phyloP scores from a whole-genome alignment of 2,888 invertebrate genomes.

The Spilosoma lubricipeda region DNA sequence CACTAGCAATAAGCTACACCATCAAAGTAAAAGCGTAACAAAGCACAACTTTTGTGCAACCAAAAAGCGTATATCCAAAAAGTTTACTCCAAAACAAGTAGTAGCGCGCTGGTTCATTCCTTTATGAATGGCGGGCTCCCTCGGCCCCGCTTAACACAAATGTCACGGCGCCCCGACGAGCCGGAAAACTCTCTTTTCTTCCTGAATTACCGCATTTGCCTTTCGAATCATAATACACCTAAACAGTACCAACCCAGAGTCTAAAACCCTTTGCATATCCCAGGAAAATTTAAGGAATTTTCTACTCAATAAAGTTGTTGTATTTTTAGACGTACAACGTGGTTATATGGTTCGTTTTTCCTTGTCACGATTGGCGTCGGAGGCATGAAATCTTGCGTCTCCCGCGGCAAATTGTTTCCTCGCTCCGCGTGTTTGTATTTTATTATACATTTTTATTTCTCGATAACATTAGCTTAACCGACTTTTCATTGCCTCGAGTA shows the following conservation, averaged over 20 bases:
- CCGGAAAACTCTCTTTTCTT: conserved; percentile 86
- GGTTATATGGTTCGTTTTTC: conserved; percentile 58
- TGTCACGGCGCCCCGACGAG: conserved; percentile 83
- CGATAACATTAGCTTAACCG: conserved; percentile 87
- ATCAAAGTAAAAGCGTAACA: conserved; percentile 43
- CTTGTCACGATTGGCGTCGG: conserved; percentile 54
- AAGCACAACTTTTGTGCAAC: conserved; percentile 55
- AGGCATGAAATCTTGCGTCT: conserved; percentile 84
- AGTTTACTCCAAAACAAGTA: conserved; percentile 78
- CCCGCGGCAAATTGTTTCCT: conserved; percentile 86
- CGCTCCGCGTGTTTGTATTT: conserved; percentile 86
- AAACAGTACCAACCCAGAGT: conserved; percentile 56
- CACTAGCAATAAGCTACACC: conserved; percentile 29
- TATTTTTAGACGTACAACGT: conserved; percentile 62
- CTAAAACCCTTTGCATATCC: conserved; percentile 41
- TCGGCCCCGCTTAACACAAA: conserved; percentile 83
- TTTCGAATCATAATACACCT: conserved; percentile 58
- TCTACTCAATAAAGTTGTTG: conserved; percentile 59
- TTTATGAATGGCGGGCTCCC: conserved; percentile 82
- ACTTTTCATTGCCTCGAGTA: conserved; percentile 85
- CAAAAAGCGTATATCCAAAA: conserved; percentile 63
- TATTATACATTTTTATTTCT: conserved; percentile 87
- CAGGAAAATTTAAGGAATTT: conserved; percentile 83
- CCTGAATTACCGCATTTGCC: conserved; percentile 74
- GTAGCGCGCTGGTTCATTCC: conserved; percentile 65